phyloP scores from a whole-genome alignment of 1,140 invertebrate species.

The Vanessa tameamea region DNA sequence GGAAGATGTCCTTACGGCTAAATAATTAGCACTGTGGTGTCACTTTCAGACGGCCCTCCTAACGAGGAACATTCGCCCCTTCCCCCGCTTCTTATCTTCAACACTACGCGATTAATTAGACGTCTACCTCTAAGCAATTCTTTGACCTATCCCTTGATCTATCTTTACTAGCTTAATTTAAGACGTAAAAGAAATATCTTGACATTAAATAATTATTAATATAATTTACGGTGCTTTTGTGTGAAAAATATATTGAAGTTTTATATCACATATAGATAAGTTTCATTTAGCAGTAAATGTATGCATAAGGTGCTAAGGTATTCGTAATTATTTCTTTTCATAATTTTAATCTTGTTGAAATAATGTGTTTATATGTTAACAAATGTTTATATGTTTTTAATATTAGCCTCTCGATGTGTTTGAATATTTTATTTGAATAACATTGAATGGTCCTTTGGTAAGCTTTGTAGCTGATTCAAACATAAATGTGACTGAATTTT shows the following conservation, averaged over 20 bases:
- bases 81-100: conserved; percentile 46
- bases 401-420: neutral
- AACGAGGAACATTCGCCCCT: conserved; percentile 61
- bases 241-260: too few relatives aligned
- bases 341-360: neutral
- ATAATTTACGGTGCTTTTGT: neutral
- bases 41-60: conserved; percentile 70
- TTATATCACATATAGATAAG: too few relatives aligned
- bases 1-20: conserved; percentile 59
- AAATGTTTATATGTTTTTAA: neutral
- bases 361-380: neutral
- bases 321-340: neutral
- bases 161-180: conserved; percentile 36
- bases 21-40: conserved; percentile 72
- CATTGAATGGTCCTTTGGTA: too few relatives aligned
- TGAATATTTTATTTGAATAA: neutral
- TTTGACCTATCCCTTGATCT: conserved; percentile 43
- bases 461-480: too few relatives aligned
- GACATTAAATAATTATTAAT: conserved; percentile 4
- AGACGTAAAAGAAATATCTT: conserved; percentile 14
- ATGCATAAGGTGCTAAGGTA: neutral
- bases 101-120: conserved; percentile 68
- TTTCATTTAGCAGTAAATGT: too few relatives aligned
- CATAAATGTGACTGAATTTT: neutral
- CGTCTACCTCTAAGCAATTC: conserved; percentile 55